Percentiles rank a stretch among this genome's conserved stretches.
Evolutionary conservation across 2,888 invertebrate species (phyloP).

Genomic region (Andrena haemorrhoa): DNA sequence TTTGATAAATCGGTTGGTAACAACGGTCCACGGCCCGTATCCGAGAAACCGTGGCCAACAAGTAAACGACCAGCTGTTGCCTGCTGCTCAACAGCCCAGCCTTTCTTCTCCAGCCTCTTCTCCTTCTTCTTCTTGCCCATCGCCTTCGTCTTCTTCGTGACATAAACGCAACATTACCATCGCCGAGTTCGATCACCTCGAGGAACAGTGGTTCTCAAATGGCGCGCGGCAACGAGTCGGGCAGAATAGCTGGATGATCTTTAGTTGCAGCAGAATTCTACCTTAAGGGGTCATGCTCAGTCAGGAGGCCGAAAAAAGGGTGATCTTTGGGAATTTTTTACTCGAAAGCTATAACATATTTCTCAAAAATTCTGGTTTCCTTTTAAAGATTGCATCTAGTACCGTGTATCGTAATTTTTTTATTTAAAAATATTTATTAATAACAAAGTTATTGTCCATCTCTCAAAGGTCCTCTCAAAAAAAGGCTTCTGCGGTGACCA

Average conservation of each 20-base stretch:
- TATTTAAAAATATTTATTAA: too few relatives aligned
- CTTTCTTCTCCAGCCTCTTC: slow-evolving; percentile 35
- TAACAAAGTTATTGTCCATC: too few relatives aligned
- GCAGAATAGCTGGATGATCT: slow-evolving; percentile 5
- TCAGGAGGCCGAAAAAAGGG: too few relatives aligned
- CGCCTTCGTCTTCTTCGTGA: slow-evolving; percentile 30
- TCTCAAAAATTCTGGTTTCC: too few relatives aligned
- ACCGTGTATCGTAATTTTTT: too few relatives aligned
- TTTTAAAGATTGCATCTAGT: too few relatives aligned
- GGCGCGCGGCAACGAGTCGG: not conserved
- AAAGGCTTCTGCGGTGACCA: too few relatives aligned
- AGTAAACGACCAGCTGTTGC: slow-evolving; percentile 77
- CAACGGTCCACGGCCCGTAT: slow-evolving; percentile 66
- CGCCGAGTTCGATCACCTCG: slow-evolving; percentile 68
- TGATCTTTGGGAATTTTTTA: too few relatives aligned
- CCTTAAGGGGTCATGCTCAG: not conserved
- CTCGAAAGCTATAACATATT: too few relatives aligned
- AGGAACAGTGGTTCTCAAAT: slow-evolving; percentile 70
- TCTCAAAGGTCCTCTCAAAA: too few relatives aligned
- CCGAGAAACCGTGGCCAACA: slow-evolving; percentile 53
- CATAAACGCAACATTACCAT: slow-evolving; percentile 61
- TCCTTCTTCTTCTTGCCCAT: slow-evolving; percentile 22
- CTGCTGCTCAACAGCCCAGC: slow-evolving; percentile 62
- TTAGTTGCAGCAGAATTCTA: not conserved
- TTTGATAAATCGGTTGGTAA: slow-evolving; percentile 78